Evolutionary conservation across 2,113 vertebrate species (phyloP), one percentile per base, ranked within the genome.

Genomic region (Tauraco erythrolophus): DNA sequence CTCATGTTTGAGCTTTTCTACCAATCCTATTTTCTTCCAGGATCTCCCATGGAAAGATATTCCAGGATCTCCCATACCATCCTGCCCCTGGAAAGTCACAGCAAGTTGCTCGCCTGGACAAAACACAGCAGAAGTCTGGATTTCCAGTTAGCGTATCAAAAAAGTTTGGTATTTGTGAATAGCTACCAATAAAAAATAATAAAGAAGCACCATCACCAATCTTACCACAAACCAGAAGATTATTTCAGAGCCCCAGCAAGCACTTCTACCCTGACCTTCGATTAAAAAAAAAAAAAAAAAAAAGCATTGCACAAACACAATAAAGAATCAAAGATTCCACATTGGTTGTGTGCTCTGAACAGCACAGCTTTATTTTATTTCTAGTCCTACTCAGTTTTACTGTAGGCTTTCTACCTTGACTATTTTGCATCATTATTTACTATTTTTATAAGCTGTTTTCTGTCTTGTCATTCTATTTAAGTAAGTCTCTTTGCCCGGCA

Each of bases 141-240:
- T 10, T 19, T 66, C 78, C 13, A 3, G 19, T 17, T 1, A 56
- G 33, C 1, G 2, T 4, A 33, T 1, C 4, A 2, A 17, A 12
- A 46, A 90, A 23, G 16, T 11, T 56, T 6, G 43, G 30, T 22
- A 18, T 58, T 53, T 83, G 8, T 21, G 27, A 94, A 39, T 3
- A 77, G 45, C 6, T 25, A 64, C 33, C 41, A 41, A 41, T 41
- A 41, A 14, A 51, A 70, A 33, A 35, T n/a, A 57, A 54, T 46
- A 54, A 51, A 18, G 6, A 1, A 83, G 41, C 23, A 10, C 22
- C 18, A 33, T 14, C 30, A 43, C 16, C 28, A 24, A 56, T 24
- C 45, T 56, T 15, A 31, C 24, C 61, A 75, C 7, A 54, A 70
- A 56, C 14, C 23, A 53, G 12, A 72, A 56, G 31, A 27, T 2